These are phyloP conservation scores for Drosophila aldrichi DNA, from an alignment of 2,888 invertebrate species.

Conservation along the genomic window DNA sequence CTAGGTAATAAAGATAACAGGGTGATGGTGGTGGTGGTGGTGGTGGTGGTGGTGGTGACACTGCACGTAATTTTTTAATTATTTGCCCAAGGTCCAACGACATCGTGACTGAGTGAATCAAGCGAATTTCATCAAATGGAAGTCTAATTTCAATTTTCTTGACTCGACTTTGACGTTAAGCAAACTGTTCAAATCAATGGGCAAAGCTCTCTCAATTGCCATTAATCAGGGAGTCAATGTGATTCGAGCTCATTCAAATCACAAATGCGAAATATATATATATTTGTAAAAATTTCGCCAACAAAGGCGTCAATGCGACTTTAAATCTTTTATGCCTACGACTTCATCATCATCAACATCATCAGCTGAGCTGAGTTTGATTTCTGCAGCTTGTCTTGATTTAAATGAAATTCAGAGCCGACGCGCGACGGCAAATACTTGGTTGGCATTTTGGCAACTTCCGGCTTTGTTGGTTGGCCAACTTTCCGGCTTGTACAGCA, in stretches of 20 bases:
- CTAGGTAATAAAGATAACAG: slow-evolving; percentile 7
- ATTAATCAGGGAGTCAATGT: slow-evolving; percentile 1
- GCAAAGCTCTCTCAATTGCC: neutral
- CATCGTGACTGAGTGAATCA: slow-evolving; percentile 11
- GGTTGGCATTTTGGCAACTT: slow-evolving; percentile 57
- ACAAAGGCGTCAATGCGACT: slow-evolving; percentile 48
- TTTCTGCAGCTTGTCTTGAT: slow-evolving; percentile 50
- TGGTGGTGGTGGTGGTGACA: too few relatives aligned
- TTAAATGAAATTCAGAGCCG: slow-evolving; percentile 53
- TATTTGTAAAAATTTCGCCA: slow-evolving; percentile 8
- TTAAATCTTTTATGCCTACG: slow-evolving; percentile 39
- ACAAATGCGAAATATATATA: neutral
- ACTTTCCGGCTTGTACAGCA: slow-evolving; percentile 41
- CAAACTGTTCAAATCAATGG: neutral
- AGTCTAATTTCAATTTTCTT: neutral
- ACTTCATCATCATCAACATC: slow-evolving; percentile 4
- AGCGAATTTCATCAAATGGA: neutral
- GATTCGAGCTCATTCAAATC: neutral
- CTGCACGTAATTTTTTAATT: slow-evolving; percentile 61
- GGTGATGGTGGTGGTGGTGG: neutral
- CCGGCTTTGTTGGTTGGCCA: slow-evolving; percentile 52
- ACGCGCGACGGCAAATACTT: slow-evolving; percentile 39
- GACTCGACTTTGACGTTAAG: neutral
- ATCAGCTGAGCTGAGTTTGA: slow-evolving; percentile 20
- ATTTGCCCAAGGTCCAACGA: slow-evolving; percentile 29